A percentile compares a stretch with the other conserved stretches of the same genome.
These are phyloP conservation scores for Erpobdella octoculata DNA, from an alignment of 2,888 invertebrate genomes.

Conservation along the genomic window DNA sequence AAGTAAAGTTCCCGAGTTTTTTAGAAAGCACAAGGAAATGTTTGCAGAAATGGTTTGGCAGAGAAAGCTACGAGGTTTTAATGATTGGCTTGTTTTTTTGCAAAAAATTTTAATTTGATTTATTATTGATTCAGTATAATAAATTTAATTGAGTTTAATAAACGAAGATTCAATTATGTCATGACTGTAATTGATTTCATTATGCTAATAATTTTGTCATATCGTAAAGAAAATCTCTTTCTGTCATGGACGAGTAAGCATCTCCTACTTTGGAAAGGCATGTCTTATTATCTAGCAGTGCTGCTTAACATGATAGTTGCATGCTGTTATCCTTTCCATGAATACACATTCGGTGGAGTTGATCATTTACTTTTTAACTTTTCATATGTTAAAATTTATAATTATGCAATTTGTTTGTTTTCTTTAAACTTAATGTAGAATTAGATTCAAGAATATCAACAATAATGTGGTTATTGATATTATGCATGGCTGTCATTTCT, in stretches of 20 bases:
- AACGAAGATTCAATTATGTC: neutral
- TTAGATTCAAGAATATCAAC: slow-evolving; percentile 71
- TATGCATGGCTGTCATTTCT: slow-evolving; percentile 48
- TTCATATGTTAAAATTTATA: too few species aligned
- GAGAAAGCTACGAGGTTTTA: slow-evolving; percentile 87
- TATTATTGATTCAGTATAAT: neutral
- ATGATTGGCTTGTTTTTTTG: slow-evolving; percentile 46
- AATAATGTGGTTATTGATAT: slow-evolving; percentile 61
- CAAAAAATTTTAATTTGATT: neutral
- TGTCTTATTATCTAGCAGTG: slow-evolving; percentile 91
- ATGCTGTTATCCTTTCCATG: slow-evolving; percentile 83
- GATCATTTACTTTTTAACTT: too few species aligned
- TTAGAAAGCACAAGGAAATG: slow-evolving; percentile 78
- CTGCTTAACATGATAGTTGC: slow-evolving; percentile 93
- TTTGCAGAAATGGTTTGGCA: slow-evolving; percentile 99
- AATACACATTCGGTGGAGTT: slow-evolving; percentile 41
- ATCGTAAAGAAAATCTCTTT: slow-evolving; percentile 70
- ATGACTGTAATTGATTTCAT: neutral
- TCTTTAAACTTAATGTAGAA: neutral
- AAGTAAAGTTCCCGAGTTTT: slow-evolving; percentile 69
- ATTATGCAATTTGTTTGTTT: too few species aligned
- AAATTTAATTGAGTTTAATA: neutral
- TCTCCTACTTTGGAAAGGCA: slow-evolving; percentile 93
- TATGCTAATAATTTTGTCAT: neutral
- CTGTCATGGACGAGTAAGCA: slow-evolving; percentile 93